Evolutionary conservation across 2,888 invertebrate species (phyloP), one percentile per base, ranked within the genome.

Genomic region (Drosophila flavopinicola): DNA sequence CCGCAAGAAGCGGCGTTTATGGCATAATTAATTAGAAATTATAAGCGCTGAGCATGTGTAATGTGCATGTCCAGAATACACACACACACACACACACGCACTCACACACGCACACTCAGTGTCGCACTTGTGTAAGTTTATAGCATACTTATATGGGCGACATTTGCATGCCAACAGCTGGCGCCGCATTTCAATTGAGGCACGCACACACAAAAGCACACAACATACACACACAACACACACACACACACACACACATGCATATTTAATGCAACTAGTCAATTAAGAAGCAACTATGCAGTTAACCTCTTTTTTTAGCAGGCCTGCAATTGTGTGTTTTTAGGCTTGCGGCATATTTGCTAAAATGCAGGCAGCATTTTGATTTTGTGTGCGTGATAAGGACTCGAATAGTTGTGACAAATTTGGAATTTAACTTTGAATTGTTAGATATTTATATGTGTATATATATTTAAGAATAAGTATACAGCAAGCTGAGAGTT

Each of bases 11-110:
- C 66, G 59, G 66, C 79, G 71, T 70, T 85, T 77, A 67, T 78
- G 66, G 89, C 89, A 88, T 89, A 88, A 89, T 89, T 89, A 89
- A 89, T 88, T 84, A 74, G 79, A 85, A 88, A 88, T 88, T 88
- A 88, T 82, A 85, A 75, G 76, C 73, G 71, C 67, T 63, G 64
- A 66, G 74, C 73, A 71, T 73, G 63, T 75, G 71, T 74, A 79
- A 88, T 87, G 85, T 87, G 82, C 84, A 88, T 88, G 53, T 51
- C 35, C 11, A 54, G 48, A 45, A 67, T 38, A 4, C 44, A 44
- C 51, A 32, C 30, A 42, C 17, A 33, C 24, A 37, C 57, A 37
- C 41, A 27, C 9, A 27, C 24, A 47, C n/a, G 9, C 42, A 13
- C 11, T 1, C 10, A 5, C 10, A 37, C 6, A 41, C 10, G 24